phyloP scores from a whole-genome alignment of 2,797 vertebrate species.

The Stomatorhinus walkeri region DNA sequence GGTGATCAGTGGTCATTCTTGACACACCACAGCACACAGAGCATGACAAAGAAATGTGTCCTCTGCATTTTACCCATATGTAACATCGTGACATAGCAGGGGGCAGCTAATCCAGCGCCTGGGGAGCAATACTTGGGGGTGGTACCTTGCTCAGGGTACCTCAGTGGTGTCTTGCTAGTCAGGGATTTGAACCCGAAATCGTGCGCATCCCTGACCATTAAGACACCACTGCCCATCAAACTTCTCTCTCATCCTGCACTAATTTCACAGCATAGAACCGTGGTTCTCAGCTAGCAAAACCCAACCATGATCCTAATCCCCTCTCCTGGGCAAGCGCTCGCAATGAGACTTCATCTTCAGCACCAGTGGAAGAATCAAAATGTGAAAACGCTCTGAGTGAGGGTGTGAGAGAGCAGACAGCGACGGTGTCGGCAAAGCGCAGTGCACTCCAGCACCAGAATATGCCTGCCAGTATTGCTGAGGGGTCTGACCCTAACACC shows the following conservation, averaged over 20 bases:
- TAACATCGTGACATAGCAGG: neutral
- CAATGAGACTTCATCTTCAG: neutral
- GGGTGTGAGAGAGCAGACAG: neutral
- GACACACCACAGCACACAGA: neutral
- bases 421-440: neutral
- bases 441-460: neutral
- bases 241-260: neutral
- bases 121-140: neutral
- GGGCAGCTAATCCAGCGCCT: neutral
- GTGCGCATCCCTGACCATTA: neutral
- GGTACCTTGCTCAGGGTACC: neutral
- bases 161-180: neutral
- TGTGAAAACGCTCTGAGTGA: neutral
- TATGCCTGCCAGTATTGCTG: neutral
- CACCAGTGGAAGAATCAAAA: neutral
- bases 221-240: neutral
- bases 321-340: neutral
- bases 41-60: neutral
- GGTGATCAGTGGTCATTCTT: neutral
- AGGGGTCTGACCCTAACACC: neutral
- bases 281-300: neutral
- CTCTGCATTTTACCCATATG: neutral
- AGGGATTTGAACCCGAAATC: neutral
- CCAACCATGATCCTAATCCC: neutral
- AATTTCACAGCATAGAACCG: neutral